A percentile compares a stretch with the other conserved stretches of the same genome.
phyloP scores from a whole-genome alignment of 2,797 vertebrate genomes.

The Mormyrops boulengeri region DNA sequence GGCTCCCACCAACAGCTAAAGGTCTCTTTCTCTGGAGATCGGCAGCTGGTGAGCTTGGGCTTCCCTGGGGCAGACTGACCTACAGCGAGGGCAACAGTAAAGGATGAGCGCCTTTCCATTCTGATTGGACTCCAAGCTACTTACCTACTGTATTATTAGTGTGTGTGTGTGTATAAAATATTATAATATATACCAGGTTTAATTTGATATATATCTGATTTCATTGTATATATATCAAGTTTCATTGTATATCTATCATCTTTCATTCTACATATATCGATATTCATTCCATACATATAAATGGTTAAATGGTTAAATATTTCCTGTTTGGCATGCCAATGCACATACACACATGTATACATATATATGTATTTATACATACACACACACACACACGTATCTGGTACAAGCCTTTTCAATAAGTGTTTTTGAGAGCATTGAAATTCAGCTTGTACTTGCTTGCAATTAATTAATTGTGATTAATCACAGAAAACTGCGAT shows the following conservation, averaged over 20 bases:
- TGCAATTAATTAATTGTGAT: no score
- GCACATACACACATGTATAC: not conserved
- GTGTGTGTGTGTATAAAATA: not conserved
- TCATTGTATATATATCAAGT: not conserved
- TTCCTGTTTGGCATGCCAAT: not conserved
- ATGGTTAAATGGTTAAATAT: not conserved
- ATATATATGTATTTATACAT: not conserved
- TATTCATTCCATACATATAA: not conserved
- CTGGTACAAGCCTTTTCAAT: not conserved
- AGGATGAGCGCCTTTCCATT: not conserved
- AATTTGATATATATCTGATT: not conserved
- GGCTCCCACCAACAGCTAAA: conserved; percentile 93
- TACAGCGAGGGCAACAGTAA: conserved; percentile 47
- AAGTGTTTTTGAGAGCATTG: not conserved
- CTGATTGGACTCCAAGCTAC: not conserved
- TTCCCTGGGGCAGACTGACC: conserved; percentile 65
- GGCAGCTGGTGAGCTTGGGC: conserved; percentile 69
- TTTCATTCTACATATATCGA: not conserved
- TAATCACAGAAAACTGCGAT: no score
- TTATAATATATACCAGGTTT: not conserved
- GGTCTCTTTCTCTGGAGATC: conserved; percentile 85
- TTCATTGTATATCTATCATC: not conserved
- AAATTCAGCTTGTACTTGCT: not conserved
- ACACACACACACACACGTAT: not conserved
- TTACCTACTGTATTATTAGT: not conserved